Base-by-base conservation (phyloP, 2,797 vertebrate genomes). In the Discoglossus pictus region DNA sequence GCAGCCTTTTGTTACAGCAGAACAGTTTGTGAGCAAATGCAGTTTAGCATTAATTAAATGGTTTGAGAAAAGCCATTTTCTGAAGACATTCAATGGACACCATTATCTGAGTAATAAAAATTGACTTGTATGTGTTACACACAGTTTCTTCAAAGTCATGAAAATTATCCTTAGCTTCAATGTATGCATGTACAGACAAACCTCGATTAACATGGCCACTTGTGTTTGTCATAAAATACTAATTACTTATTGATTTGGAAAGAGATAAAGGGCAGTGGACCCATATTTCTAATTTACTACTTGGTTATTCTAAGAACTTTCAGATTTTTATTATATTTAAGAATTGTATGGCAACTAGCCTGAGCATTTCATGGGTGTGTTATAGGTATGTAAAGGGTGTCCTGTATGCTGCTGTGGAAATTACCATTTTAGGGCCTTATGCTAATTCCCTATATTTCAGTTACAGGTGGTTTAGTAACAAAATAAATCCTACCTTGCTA, bases 221-320 rank as follows among this genome's bases (percentile, higher is more conserved):
- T 78, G 79, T 77, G 80, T 72, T 83, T 82, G 84, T 85, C 85
- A 88, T 91, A 88, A 90, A 89, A 88, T 82, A 76, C 82, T 89
- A 88, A 89, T 88, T 88, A 79, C 80, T 86, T 84, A 87, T 88
- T 87, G 86, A 88, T 80, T 74, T 74, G 78, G 76, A 76, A 73
- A 79, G 74, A 82, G 79, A 83, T 82, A 83, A 80, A 2, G 25
- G 75, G 74, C 59, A 69, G 77, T 79, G 75, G 18, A 74, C 7
- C 27, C 31, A 17, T 53, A 15, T 34, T 53, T 46, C 35, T 36
- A 5, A 36, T 36, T 31, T 31, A 8, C 27, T 31, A 31, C 27
- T 31, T 31, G 4, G 27, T 31, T 31, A 31, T 8, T 31, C 8
- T 31, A 31, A 31, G 27, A n/a, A n/a, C n/a, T n/a, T n/a, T n/a